Base-by-base conservation (phyloP, 2,888 invertebrate genomes). In the Hemistola chrysoprasaria region DNA sequence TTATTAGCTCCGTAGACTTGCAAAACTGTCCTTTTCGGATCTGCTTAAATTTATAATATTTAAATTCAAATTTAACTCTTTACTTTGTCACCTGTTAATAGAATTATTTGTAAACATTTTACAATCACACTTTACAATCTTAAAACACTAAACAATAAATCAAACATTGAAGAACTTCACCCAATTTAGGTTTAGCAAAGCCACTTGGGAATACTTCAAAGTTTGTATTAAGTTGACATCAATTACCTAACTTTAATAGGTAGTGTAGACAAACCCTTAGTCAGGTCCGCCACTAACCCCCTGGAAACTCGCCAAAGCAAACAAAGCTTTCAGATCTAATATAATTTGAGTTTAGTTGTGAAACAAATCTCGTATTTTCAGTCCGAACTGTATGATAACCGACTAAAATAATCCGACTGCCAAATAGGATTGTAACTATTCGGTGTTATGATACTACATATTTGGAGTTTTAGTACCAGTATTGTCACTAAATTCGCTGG, bases 301-400 rank as follows among this genome's bases (percentile, higher is more conserved):
- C 68, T 81, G 80, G 80, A 78, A 63, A 54, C 53, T 43, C 52
- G 79, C 83, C 83, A 81, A 78, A 73, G 76, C 65, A 76, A 80
- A 78, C 75, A 75, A 62, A 50, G 61, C 65, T 62, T 65, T 62
- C 63, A 75, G 76, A 73, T 75, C 59, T 80, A 77, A 81, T 78
- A 81, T 78, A 66, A 83, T 82, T 82, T 72, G 68, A 74, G 74
- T 73, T 72, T 71, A 70, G 74, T 73, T 72, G 67, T 59, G 62
- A 76, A 80, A 80, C 80, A 78, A 78, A 77, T 72, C 71, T 62
- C 55, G 56, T 55, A 59, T 62, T 62, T 59, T 52, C 53, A 41
- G 46, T 38, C 50, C 56, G 53, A 53, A 62, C 45, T 52, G 47
- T 47, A 52, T 53, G 59, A 66, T 67, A 61, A 65, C 57, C 37